These are phyloP conservation scores for Ophioderma brevispina DNA, from an alignment of 35 echinoderm and acorn worm genomes.

Conservation along the genomic window DNA sequence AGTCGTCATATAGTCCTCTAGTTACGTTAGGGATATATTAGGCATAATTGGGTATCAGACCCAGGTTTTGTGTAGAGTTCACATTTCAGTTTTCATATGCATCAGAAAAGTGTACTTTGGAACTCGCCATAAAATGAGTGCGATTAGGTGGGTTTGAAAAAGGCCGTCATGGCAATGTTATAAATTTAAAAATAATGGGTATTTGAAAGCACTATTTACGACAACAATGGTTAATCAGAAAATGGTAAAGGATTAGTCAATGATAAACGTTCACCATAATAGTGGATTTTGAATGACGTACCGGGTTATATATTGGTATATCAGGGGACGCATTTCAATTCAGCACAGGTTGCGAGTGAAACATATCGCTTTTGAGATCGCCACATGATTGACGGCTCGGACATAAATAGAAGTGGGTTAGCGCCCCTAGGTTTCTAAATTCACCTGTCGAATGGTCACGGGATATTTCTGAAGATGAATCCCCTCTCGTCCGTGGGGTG, in stretches of 20 bases:
- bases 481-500: background rate
- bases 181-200: background rate
- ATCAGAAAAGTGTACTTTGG: no score
- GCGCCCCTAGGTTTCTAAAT: background rate
- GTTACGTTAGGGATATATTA: no score
- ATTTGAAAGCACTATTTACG: background rate
- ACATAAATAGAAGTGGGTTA: slow-evolving; percentile 23
- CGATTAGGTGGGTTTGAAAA: no score
- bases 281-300: no score
- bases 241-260: no score
- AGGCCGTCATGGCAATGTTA: no score
- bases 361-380: background rate
- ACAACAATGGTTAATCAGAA: background rate
- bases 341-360: background rate
- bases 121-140: no score
- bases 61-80: no score
- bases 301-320: background rate
- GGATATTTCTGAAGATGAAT: slow-evolving; percentile 4
- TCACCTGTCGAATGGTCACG: background rate
- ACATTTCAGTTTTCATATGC: no score
- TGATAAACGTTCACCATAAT: no score
- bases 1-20: no score
- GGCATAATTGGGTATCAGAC: no score
- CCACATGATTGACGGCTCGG: slow-evolving; percentile 44
- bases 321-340: slow-evolving; percentile 21